Conservation (phyloP, 2,888 invertebrate species). For the Nysson spinosus region DNA sequence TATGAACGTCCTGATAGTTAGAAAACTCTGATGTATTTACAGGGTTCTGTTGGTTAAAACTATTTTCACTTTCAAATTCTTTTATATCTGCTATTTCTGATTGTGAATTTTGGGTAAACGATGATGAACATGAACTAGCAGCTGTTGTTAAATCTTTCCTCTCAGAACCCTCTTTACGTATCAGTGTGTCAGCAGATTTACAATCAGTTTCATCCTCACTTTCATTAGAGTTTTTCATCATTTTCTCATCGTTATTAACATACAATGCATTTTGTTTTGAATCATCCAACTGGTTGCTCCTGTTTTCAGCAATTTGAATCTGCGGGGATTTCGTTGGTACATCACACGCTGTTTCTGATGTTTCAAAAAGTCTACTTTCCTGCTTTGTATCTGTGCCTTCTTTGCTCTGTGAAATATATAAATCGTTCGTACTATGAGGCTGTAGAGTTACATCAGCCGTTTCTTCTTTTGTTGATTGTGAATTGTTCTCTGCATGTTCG, state of each 20-base stretch:
- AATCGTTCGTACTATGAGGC: slow-evolving; percentile 36
- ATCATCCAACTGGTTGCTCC: not conserved
- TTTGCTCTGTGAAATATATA: not conserved
- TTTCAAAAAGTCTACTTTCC: slow-evolving; percentile 1
- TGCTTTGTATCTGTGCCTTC: not conserved
- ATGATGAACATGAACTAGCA: slow-evolving; percentile 21
- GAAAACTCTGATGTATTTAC: slow-evolving; percentile 3
- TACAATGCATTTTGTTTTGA: slow-evolving; percentile 1
- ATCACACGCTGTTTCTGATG: slow-evolving; percentile 2
- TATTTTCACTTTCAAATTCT: slow-evolving; percentile 14
- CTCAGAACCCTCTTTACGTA: slow-evolving; percentile 1
- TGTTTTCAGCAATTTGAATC: not conserved
- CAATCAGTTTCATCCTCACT: slow-evolving; percentile 28
- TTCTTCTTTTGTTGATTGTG: slow-evolving; percentile 7
- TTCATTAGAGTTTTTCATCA: not conserved
- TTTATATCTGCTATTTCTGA: no score
- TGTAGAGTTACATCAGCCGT: slow-evolving; percentile 7
- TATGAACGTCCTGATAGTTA: slow-evolving; percentile 23
- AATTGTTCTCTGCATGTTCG: slow-evolving; percentile 4
- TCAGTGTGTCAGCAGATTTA: slow-evolving; percentile 19
- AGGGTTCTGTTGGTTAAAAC: slow-evolving; percentile 14
- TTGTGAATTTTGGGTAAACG: slow-evolving; percentile 17
- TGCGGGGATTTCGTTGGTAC: slow-evolving; percentile 6
- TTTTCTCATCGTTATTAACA: not conserved
- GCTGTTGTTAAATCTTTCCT: slow-evolving; percentile 7